A percentile compares a stretch with the other conserved stretches of the same genome.
phyloP scores from a whole-genome alignment of 2,888 invertebrate species.

The Drosophila eohydei region DNA sequence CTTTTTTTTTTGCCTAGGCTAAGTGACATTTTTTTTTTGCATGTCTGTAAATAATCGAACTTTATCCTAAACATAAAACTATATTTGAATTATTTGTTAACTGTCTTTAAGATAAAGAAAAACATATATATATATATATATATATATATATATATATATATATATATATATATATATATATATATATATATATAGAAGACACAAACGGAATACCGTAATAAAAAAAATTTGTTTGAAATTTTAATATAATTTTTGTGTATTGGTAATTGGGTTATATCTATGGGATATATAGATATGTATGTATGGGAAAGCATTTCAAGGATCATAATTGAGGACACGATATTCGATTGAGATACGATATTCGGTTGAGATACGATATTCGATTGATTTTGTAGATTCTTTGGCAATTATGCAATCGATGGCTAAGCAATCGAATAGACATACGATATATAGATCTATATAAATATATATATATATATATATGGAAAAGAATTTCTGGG shows the following conservation, averaged over 20 bases:
- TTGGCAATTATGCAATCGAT: too few species aligned
- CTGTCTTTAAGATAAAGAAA: slow-evolving; percentile 75
- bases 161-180: neutral
- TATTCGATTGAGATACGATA: too few species aligned
- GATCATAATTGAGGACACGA: too few species aligned
- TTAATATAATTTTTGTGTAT: neutral
- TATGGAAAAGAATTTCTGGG: too few species aligned
- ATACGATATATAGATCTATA: too few species aligned
- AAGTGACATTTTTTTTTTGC: slow-evolving; percentile 63
- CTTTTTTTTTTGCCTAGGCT: slow-evolving; percentile 55
- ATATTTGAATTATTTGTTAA: slow-evolving; percentile 56
- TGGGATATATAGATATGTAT: too few species aligned
- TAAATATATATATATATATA: too few species aligned
- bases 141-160: neutral
- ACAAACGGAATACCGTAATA: slow-evolving; percentile 30
- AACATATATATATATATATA: neutral
- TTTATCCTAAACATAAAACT: slow-evolving; percentile 21
- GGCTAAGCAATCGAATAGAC: too few species aligned
- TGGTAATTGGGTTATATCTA: neutral
- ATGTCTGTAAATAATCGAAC: slow-evolving; percentile 65
- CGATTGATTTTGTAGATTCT: too few species aligned
- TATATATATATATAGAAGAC: slow-evolving; percentile 4
- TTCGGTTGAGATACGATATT: too few species aligned
- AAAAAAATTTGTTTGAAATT: slow-evolving; percentile 22
- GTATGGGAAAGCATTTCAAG: neutral